A percentile compares a stretch with the other conserved stretches of the same genome.
These are phyloP conservation scores for Cheilosia scutellata DNA, from an alignment of 2,888 invertebrate species.

Conservation along the genomic window DNA sequence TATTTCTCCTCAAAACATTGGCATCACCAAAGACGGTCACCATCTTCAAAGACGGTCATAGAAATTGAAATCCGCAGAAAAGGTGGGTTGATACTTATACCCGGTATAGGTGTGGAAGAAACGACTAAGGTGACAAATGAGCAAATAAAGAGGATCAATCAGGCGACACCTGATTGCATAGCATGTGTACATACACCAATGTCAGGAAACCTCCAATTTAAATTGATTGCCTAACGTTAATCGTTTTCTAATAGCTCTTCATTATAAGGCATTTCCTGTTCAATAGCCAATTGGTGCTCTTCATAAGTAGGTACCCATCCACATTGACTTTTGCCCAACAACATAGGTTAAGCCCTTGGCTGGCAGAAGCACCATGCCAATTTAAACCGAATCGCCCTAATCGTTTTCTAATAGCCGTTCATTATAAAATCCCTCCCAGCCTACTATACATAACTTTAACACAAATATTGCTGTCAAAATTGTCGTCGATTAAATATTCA, in stretches of 20 bases:
- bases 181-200: background rate
- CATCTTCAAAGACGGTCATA: too few species aligned
- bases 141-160: too few species aligned
- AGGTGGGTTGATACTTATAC: too few species aligned
- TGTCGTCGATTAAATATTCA: slow-evolving; percentile 43
- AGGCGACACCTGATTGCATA: too few species aligned
- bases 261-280: slow-evolving; percentile 7
- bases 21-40: too few species aligned
- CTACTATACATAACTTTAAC: slow-evolving; percentile 7
- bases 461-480: slow-evolving; percentile 41
- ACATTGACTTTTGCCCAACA: background rate
- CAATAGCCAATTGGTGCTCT: too few species aligned
- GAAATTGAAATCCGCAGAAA: too few species aligned
- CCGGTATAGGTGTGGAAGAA: too few species aligned
- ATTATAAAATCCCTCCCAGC: slow-evolving; percentile 25
- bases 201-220: background rate
- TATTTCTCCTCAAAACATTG: too few species aligned
- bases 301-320: too few species aligned
- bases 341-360: background rate
- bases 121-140: too few species aligned
- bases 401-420: slow-evolving; percentile 28
- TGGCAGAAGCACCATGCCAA: background rate
- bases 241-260: slow-evolving; percentile 28
- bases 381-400: slow-evolving; percentile 14
- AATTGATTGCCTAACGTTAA: slow-evolving; percentile 7